Conservation (phyloP, 1,140 invertebrate genomes). For the Vollenhovia emeryi region DNA sequence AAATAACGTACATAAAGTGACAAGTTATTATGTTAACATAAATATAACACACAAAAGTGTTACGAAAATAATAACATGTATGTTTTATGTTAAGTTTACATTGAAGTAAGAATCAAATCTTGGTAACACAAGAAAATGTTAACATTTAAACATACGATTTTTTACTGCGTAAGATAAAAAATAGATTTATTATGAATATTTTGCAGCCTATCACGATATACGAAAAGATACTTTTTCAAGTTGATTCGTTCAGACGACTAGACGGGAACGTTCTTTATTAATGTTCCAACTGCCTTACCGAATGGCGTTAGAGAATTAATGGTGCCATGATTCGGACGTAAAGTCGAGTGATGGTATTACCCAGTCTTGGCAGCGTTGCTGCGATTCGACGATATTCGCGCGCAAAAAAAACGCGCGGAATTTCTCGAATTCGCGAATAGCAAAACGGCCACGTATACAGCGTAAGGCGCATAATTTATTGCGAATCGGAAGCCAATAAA, state of each 20-base stretch:
- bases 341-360: slow-evolving; percentile 38
- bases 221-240: not conserved
- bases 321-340: slow-evolving; percentile 30
- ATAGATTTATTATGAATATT: not conserved
- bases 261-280: slow-evolving; percentile 17
- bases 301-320: slow-evolving; percentile 38
- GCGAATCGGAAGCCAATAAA: slow-evolving; percentile 4
- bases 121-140: no score
- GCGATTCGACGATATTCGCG: slow-evolving; percentile 12
- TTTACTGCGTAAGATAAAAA: not conserved
- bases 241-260: not conserved
- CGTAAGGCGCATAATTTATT: slow-evolving; percentile 25
- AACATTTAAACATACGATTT: no score
- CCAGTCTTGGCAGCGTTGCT: slow-evolving; percentile 38
- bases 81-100: no score
- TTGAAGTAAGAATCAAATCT: no score
- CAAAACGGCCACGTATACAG: slow-evolving; percentile 4
- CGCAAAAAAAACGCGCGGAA: slow-evolving; percentile 27
- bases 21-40: no score
- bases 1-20: no score
- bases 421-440: slow-evolving; percentile 5
- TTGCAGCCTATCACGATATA: not conserved
- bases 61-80: no score
- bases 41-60: no score
- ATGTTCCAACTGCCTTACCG: not conserved